Conservation (phyloP, 2,888 invertebrate genomes). For the Papilio protenor region DNA sequence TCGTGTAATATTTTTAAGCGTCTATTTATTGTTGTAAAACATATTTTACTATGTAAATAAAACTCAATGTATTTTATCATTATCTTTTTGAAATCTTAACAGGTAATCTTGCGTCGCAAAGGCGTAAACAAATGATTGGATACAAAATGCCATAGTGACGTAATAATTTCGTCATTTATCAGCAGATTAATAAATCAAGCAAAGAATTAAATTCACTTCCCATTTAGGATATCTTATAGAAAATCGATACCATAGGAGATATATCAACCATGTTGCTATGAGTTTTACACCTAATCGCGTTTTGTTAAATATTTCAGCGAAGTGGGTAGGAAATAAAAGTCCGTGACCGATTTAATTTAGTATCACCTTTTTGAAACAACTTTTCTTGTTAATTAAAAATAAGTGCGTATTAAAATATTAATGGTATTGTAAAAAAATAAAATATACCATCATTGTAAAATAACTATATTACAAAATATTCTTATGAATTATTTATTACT, state of each 20-base stretch:
- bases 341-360: no score
- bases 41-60: conserved; percentile 20
- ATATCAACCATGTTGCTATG: no score
- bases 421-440: not conserved
- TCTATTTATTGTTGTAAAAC: conserved; percentile 17
- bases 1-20: conserved; percentile 17
- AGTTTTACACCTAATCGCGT: no score
- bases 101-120: conserved; percentile 6
- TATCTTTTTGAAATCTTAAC: conserved; percentile 15
- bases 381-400: not conserved
- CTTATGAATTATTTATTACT: not conserved
- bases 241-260: no score
- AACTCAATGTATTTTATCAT: not conserved
- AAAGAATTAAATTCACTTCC: not conserved
- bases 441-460: not conserved
- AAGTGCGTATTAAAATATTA: not conserved
- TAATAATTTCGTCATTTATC: not conserved
- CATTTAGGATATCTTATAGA: not conserved
- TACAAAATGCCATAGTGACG: not conserved
- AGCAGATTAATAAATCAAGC: not conserved
- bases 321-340: no score
- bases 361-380: not conserved
- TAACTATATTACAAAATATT: not conserved
- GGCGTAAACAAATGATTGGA: conserved; percentile 6
- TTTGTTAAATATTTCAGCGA: no score